Base-by-base conservation (phyloP, 2,113 vertebrate genomes). In the Chaetodon trifascialis region DNA sequence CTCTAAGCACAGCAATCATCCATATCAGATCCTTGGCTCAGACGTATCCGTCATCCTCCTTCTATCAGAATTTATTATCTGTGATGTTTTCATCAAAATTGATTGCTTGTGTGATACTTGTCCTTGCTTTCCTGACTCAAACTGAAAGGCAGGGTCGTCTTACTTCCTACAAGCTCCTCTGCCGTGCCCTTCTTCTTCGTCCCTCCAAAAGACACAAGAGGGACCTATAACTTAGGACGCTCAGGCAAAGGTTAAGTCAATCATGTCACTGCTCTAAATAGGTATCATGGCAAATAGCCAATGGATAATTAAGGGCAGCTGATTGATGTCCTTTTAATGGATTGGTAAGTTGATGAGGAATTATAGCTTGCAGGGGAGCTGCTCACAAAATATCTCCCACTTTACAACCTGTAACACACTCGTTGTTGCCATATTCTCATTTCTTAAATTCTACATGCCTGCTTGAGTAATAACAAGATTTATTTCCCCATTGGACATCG, bases 191-290 rank as follows among this genome's bases (percentile, higher is more conserved):
- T 79, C 51, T 30, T 59, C 51, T 30, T 59, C 11, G 5, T 63
- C 21, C 36, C 25, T 79, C 49, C 14, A 70, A 84, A 55, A 90
- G 63, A 86, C 72, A 84, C 74, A 78, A 68, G 36, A 70, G 79
- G 86, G 88, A 79, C 77, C 3, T 0, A 19, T 73, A 36, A 74
- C 8, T 66, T 60, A 30, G 65, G 76, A 85, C 34, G 7, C 40
- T 66, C 42, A 81, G 21, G 68, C 75, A 92, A 94, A 94, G 88
- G 89, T 88, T 78, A 87, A 87, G 82, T 90, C 86, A 86, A 89
- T 91, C 85, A 85, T 59, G 60, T 55, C 64, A 14, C 11, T 5
- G 30, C 63, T 84, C 40, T 80, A 76, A 88, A 79, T 34, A 72
- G 49, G 63, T 58, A 76, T 46, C 62, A 55, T 84, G 73, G 77